A percentile compares a stretch with the other conserved stretches of the same genome.
Conservation (phyloP, 2,888 invertebrate genomes). For the Ephialtes manifestator region DNA sequence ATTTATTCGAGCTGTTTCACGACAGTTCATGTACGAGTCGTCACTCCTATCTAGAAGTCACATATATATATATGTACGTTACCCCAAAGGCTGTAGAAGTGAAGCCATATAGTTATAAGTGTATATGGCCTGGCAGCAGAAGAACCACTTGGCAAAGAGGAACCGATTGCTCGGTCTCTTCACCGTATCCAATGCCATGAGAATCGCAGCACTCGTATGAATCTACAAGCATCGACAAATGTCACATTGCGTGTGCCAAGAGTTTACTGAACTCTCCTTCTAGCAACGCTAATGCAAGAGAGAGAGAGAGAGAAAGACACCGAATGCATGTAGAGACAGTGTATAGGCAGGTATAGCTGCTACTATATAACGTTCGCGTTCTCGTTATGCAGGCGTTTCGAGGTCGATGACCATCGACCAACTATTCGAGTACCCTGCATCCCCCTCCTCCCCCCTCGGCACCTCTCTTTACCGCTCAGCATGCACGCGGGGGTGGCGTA, state of each 20-base stretch:
- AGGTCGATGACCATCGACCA: slow-evolving; percentile 70
- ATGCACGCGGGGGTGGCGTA: slow-evolving; percentile 23
- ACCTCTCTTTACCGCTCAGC: slow-evolving; percentile 30
- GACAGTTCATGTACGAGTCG: background rate
- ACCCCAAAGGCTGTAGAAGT: background rate
- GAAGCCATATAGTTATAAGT: background rate
- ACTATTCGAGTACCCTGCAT: slow-evolving; percentile 60
- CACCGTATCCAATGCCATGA: slow-evolving; percentile 35
- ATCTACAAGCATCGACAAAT: slow-evolving; percentile 67
- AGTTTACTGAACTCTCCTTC: slow-evolving; percentile 69
- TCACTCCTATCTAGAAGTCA: background rate
- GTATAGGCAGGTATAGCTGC: slow-evolving; percentile 8
- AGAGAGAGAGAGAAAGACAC: background rate
- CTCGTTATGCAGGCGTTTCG: slow-evolving; percentile 66
- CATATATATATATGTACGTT: background rate
- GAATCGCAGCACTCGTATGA: slow-evolving; percentile 57
- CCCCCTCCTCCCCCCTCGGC: slow-evolving; percentile 6
- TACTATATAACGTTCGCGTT: slow-evolving; percentile 38
- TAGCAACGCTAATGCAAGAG: slow-evolving; percentile 9
- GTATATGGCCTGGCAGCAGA: slow-evolving; percentile 51
- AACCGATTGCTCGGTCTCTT: slow-evolving; percentile 58
- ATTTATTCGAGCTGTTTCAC: slow-evolving; percentile 41
- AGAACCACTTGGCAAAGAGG: slow-evolving; percentile 68
- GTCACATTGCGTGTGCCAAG: slow-evolving; percentile 69
- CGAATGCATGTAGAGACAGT: background rate